Base-by-base conservation (phyloP, 2,888 invertebrate genomes). In the Mythimna ferrago region DNA sequence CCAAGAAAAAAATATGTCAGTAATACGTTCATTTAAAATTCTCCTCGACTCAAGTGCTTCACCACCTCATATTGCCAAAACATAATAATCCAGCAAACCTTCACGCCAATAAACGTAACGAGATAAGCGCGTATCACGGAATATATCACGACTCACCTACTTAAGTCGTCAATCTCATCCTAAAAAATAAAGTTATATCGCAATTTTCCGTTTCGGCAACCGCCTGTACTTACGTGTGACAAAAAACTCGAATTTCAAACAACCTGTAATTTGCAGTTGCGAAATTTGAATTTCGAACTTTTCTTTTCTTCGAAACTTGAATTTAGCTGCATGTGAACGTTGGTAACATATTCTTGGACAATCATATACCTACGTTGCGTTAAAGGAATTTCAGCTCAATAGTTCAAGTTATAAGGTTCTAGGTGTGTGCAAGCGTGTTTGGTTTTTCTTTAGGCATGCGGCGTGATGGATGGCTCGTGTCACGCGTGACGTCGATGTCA, bases 151-250 rank as follows among this genome's bases (percentile, higher is more conserved):
- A 84, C 86, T 87, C 90, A 89, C 88, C 91, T 90, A 90, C 90
- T 93, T 89, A 92, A 92, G 88, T 91, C 93, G 93, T 95, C 95
- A 95, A 95, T 95, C 95, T 94, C 93, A 87, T 90, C 89, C 90
- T 90, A 90, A 93, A 91, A 94, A 96, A 95, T 95, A 94, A 95
- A 95, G 94, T 95, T 95, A 96, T 93, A 92, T 90, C 92, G 87
- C 94, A 95, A 96, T 95, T 96, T 95, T 94, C 93, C 95, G 92
- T 94, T 91, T 91, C 94, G 88, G 82, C 92, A 92, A 91, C 90
- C 92, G 92, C 89, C 89, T 90, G 91, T 90, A 91, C 88, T 73
- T 89, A 92, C 91, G 92, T 94, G 92, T 94, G 93, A 92, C 90
- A 88, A 91, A 93, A 93, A 92, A 90, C 88, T 89, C 87, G 83